A percentile compares a stretch with the other conserved stretches of the same genome.
Evolutionary conservation across 2,888 invertebrate genomes (phyloP).

Genomic region (Pycnomerus fuliginosus): DNA sequence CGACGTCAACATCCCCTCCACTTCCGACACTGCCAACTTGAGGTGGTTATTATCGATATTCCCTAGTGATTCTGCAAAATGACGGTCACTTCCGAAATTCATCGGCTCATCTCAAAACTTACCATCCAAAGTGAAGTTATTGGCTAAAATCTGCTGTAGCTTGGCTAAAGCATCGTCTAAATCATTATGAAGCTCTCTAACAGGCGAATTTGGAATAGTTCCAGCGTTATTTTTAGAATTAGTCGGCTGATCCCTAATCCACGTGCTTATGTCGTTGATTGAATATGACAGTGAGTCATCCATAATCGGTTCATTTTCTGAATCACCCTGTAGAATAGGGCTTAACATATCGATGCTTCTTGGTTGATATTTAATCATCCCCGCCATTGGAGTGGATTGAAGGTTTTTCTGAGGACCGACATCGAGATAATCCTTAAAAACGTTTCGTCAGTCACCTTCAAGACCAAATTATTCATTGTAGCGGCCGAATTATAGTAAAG

Average conservation of each 20-base stretch:
- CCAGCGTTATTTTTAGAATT: constrained; percentile 4
- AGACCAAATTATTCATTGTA: too few relatives aligned
- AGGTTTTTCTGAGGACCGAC: constrained; percentile 15
- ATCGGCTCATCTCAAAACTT: too few relatives aligned
- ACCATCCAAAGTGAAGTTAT: constrained; percentile 68
- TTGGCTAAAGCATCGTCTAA: constrained; percentile 68
- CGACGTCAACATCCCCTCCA: constrained; percentile 68
- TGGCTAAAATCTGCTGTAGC: constrained; percentile 69
- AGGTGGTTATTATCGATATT: constrained; percentile 66
- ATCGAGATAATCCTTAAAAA: constrained; percentile 9
- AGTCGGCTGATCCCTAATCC: constrained; percentile 61
- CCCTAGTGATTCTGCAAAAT: constrained; percentile 52
- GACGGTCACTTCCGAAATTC: too few relatives aligned
- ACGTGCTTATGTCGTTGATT: constrained; percentile 61
- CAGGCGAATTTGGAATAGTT: constrained; percentile 30
- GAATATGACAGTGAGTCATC: constrained; percentile 52
- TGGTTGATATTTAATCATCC: constrained; percentile 30
- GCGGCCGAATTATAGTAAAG: too few relatives aligned
- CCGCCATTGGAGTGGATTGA: constrained; percentile 47
- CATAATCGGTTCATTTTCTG: constrained; percentile 37
- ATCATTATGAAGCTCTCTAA: constrained; percentile 62
- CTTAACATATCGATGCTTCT: constrained; percentile 53
- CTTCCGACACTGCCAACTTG: constrained; percentile 68
- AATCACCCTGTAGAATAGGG: constrained; percentile 53
- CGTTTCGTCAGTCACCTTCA: too few relatives aligned